Evolutionary conservation across 1,140 invertebrate species (phyloP), one percentile per base, ranked within the genome.

Genomic region (Euglossa dilemma): DNA sequence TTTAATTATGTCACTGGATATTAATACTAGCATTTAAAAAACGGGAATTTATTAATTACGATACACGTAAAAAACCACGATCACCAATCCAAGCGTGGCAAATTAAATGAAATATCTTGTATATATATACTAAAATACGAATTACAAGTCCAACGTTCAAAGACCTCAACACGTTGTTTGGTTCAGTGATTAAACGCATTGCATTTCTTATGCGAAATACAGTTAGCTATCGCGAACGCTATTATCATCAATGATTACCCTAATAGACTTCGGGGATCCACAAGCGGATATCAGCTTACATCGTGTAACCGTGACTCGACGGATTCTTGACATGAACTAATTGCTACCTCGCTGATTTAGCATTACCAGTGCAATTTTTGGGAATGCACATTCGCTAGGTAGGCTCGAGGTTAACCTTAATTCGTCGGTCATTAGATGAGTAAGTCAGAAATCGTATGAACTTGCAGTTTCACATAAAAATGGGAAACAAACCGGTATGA

Each of bases 291-390:
- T 23, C 18, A 66, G n/a, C 20, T 66, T n/a, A 20, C 20, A 66
- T 66, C 43, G 43, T 23, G 64, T 45, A 66, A n/a, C 64, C 20
- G 64, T 66, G 64, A 66, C 64, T 45, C 64, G 43, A 66, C 64
- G 23, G 11, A 66, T 66, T n/a, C 45, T 45, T 20, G 43, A 45
- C 64, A 20, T 1, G 43, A 66, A 23, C 64, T 45, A 45, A 66
- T 36, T 45, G 64, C 23, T 16, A 20, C 20, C 23, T 6, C 56
- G 56, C 56, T 57, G 45, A 66, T 66, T 66, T 45, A 66, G 20
- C 23, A 12, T 36, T 23, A 45, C 20, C 14, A 18, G 18, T 23
- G 43, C 20, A 45, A 66, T 23, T 66, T 66, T 45, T 66, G 20
- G 43, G 45, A n/a, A 12, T 45, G 28, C 23, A 43, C 36, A 45